These are phyloP conservation scores for Myotis myotis DNA, from an alignment of 2,797 vertebrate species.

Conservation along the genomic window DNA sequence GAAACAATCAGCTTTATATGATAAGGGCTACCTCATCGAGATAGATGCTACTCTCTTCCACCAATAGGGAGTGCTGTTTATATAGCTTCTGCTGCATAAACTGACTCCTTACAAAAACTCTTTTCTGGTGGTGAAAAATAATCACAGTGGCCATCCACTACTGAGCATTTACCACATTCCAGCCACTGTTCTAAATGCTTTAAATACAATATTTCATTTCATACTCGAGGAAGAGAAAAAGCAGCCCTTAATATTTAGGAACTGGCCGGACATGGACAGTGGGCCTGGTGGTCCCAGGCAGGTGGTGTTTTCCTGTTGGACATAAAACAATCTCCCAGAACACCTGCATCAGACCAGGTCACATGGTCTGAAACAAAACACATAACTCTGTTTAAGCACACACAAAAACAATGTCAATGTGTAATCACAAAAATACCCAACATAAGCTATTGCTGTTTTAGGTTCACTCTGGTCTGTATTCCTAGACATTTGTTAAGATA, in stretches of 20 bases:
- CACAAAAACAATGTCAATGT: not conserved
- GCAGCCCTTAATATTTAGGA: not conserved
- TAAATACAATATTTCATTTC: not conserved
- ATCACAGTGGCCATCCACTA: not conserved
- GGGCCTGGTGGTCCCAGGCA: not conserved
- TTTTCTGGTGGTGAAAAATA: not conserved
- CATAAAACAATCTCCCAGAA: not conserved
- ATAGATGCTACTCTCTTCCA: not conserved
- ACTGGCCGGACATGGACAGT: not conserved
- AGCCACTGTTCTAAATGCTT: not conserved
- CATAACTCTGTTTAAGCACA: not conserved
- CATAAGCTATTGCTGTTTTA: not conserved
- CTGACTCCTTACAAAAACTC: not conserved
- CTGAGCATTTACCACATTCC: not conserved
- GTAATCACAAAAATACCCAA: not conserved
- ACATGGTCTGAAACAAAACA: slow-evolving; percentile 15
- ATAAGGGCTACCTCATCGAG: not conserved
- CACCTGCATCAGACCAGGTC: not conserved
- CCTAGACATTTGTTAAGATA: slow-evolving; percentile 1
- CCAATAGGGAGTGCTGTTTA: not conserved
- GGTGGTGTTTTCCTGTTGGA: not conserved
- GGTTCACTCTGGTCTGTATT: not conserved
- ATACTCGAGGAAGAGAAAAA: not conserved
- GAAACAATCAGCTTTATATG: not conserved
- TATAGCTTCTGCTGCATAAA: not conserved